Evolutionary conservation across 2,797 vertebrate genomes (phyloP), one percentile per base, ranked within the genome.

Genomic region (Harpagifer antarcticus): DNA sequence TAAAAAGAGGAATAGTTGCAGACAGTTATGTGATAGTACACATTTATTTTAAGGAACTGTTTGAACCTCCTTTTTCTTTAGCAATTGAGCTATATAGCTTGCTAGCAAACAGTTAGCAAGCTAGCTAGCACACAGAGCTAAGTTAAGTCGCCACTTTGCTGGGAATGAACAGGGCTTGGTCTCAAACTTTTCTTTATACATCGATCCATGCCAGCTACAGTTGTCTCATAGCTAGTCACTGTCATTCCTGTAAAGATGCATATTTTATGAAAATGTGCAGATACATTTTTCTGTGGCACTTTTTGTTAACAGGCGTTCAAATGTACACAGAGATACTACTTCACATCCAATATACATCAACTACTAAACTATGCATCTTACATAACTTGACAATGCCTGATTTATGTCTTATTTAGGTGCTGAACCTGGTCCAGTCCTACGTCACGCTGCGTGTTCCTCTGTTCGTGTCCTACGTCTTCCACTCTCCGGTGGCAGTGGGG

Each of bases 341-440:
- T 16, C 45, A 17, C 15, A 47, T 27, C 27, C 27, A 27, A 27
- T 27, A 27, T 27, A 27, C 27, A 27, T 27, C 27, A 27, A 27
- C 27, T 27, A 27, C 27, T 27, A 27, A 27, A 27, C 27, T 27
- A 27, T 27, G 0, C 27, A 27, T 58, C 37, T 23, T 54, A 20
- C 3, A 33, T 56, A 16, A 17, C 40, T 53, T 37, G 3, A n/a
- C 8, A 15, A 52, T 31, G 16, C 55, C 11, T 49, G 1, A 33
- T 50, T 52, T 47, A 5, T 27, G 16, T 15, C 44, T 62, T 53
- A 10, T 86, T 33, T 67, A 97, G 96, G 95, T 97, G 44, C 87
- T 96, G 81, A 96, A 96, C 85, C 84, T 96, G 72, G 96, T 97
- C 68, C 95, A 96, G 86, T 96, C 95, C 3, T 96, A 95, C 2